phyloP scores from a whole-genome alignment of 1,140 invertebrate species.

The Scylla paramamosain region DNA sequence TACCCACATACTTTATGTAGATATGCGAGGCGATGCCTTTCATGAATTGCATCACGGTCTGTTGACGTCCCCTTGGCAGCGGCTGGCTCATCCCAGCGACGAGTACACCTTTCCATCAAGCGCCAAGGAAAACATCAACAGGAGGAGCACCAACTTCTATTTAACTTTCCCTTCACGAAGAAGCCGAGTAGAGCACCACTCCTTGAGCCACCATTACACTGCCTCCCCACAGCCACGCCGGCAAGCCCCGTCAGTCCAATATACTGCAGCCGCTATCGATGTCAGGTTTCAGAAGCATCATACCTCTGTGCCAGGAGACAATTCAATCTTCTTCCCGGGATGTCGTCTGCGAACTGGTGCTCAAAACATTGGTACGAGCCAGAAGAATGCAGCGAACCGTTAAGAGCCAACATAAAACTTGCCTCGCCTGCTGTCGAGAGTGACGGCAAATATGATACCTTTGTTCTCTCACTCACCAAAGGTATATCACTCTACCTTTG shows the following conservation, averaged over 20 bases:
- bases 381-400: neutral
- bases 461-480: neutral
- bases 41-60: neutral
- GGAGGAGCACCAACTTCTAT: neutral
- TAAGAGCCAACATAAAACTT: neutral
- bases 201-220: too few relatives aligned
- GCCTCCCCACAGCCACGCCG: too few relatives aligned
- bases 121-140: neutral
- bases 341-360: too few relatives aligned
- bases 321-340: too few relatives aligned
- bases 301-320: too few relatives aligned
- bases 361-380: neutral
- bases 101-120: neutral
- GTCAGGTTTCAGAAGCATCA: too few relatives aligned
- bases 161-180: neutral
- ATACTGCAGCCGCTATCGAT: too few relatives aligned
- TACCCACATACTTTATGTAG: neutral
- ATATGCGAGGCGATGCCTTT: neutral
- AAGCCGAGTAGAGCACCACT: neutral
- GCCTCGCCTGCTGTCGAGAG: neutral
- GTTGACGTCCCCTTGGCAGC: neutral
- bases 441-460: neutral
- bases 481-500: neutral
- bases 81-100: neutral
- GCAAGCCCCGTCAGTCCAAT: too few relatives aligned